Evolutionary conservation across 2,113 vertebrate species (phyloP), one percentile per base, ranked within the genome.

Genomic region (Cheirogaleus medius): DNA sequence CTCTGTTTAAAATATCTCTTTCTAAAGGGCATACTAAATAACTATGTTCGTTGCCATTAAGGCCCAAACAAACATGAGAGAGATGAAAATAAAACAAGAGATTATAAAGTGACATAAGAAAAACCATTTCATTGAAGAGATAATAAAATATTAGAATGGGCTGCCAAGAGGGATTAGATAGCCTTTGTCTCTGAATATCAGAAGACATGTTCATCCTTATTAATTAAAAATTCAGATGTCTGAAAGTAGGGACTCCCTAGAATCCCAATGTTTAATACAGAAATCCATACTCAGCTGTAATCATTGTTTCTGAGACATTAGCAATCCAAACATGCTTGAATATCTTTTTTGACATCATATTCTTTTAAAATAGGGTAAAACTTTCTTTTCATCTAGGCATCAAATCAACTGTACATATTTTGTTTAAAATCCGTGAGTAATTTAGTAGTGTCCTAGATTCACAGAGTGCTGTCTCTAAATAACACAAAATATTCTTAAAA

Each of bases 401-500:
- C 78, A 93, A 86, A 80, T 95, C 78, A 87, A 52, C 34, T 20
- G 56, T n/a, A 84, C 88, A 68, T 87, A 66, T 91, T 69, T 98
- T 81, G 0, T 94, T 98, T 97, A 96, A 97, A 98, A 97, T 60
- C 56, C 91, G 27, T 95, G 78, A 98, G 97, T 98, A 96, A 97
- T 98, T 98, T 93, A 97, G 17, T 84, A 42, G 34, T 96, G 91
- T 68, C 97, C 97, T 97, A 98, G 80, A 98, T 97, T 98, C 94
- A 90, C 44, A 96, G 97, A 84, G 39, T 66, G 4, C 49, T 66
- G 15, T 90, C 97, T 97, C 81, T 92, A 98, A 97, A 86, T 85
- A 98, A 97, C 93, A 94, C 37, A 91, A 87, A 97, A 11, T 95
- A 69, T 80, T 93, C 95, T 97, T 91, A 49, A 97, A 95, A 44